Percentiles rank a stretch among this genome's conserved stretches.
These are phyloP conservation scores for Poeciliopsis paucimaculata DNA, from an alignment of 2,797 vertebrate species.

Conservation along the genomic window DNA sequence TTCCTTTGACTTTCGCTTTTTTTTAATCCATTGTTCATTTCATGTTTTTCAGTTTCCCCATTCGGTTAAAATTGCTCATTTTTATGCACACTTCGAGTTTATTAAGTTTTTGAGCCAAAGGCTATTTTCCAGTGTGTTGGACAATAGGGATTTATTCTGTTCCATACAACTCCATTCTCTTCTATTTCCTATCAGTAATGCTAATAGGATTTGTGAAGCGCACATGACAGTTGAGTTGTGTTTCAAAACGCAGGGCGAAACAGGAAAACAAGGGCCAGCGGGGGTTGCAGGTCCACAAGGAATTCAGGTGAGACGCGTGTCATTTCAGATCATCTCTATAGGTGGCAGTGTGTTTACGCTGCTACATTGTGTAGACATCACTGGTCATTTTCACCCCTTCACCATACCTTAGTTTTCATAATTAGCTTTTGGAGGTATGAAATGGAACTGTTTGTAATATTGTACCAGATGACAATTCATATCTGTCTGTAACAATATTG, in stretches of 20 bases:
- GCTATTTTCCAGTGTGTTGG: background rate
- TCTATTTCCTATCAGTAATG: background rate
- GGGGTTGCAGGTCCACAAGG: constrained; percentile 75
- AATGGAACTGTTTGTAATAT: background rate
- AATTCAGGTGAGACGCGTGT: constrained; percentile 67
- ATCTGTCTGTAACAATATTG: background rate
- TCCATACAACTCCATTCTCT: background rate
- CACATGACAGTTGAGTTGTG: background rate
- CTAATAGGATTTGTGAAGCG: background rate
- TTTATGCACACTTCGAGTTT: background rate
- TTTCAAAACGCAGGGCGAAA: constrained; percentile 70
- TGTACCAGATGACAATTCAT: background rate
- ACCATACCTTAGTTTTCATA: background rate
- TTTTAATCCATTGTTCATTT: background rate
- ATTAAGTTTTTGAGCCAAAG: background rate
- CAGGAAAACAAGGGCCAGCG: constrained; percentile 82
- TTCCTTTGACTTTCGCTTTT: background rate
- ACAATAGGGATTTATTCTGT: background rate
- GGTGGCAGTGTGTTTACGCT: background rate
- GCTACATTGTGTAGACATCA: background rate
- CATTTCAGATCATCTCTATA: background rate
- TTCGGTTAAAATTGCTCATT: background rate
- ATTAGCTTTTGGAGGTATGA: background rate
- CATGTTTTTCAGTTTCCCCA: background rate
- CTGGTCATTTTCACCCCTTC: background rate